Conservation (phyloP, 2,797 vertebrate species). For the Otolemur crassicaudatus region DNA sequence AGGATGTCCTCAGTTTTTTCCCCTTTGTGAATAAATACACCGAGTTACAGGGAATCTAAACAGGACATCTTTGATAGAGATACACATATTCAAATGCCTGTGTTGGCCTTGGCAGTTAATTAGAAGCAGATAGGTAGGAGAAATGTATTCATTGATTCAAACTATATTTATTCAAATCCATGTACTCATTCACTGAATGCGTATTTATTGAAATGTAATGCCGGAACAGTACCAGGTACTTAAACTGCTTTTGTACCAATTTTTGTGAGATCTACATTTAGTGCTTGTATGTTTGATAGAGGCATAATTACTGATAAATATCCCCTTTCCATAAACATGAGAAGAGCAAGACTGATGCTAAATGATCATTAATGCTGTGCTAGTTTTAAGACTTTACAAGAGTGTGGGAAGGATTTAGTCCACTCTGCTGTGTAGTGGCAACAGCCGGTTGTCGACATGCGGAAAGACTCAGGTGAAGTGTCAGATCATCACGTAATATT, state of each 20-base stretch:
- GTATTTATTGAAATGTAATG: constrained; percentile 17
- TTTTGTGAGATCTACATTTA: not conserved
- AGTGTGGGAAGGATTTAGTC: not conserved
- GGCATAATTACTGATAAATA: not conserved
- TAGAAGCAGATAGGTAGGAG: not conserved
- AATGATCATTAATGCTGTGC: not conserved
- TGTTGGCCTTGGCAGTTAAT: not conserved
- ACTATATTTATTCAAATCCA: constrained; percentile 6
- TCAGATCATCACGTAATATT: not conserved
- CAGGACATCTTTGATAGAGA: not conserved
- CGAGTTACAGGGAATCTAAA: not conserved
- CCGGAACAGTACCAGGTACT: not conserved
- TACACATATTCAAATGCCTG: not conserved
- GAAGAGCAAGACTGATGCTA: not conserved
- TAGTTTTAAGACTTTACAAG: not conserved
- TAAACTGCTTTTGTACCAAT: not conserved
- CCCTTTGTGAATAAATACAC: not conserved
- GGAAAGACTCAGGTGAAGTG: not conserved
- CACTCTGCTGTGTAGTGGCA: not conserved
- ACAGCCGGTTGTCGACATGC: not conserved
- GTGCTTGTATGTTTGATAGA: not conserved
- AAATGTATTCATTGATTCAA: not conserved
- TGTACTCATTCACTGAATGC: not conserved
- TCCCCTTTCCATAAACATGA: not conserved
- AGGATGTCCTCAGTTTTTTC: not conserved